A percentile compares a stretch with the other conserved stretches of the same genome.
phyloP scores from a whole-genome alignment of 2,888 invertebrate species.

The Calameuta filiformis region DNA sequence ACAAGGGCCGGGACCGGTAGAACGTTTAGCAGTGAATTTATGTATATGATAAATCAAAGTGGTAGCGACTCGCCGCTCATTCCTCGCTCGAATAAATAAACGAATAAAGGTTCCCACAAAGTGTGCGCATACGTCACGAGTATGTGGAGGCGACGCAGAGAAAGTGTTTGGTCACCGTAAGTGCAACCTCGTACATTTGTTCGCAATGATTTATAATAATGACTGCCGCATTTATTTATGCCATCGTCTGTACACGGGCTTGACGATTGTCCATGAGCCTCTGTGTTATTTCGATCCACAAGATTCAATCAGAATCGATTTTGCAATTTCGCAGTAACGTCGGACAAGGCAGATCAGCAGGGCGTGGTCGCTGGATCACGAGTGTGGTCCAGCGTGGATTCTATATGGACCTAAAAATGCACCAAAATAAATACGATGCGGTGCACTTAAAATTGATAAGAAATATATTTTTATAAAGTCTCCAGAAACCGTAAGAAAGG shows the following conservation, averaged over 20 bases:
- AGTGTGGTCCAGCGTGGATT: neutral
- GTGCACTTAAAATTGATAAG: too few species aligned
- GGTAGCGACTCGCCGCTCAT: neutral
- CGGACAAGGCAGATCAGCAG: neutral
- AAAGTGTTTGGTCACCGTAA: neutral
- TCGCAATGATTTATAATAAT: neutral
- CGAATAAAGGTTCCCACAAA: neutral
- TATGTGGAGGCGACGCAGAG: neutral
- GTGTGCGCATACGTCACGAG: neutral
- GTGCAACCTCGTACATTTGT: neutral
- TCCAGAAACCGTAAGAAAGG: too few species aligned
- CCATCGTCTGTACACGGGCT: neutral
- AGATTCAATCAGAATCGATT: neutral
- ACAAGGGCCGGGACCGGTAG: neutral
- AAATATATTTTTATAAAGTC: too few species aligned
- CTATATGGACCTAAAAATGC: neutral
- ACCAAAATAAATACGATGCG: neutral
- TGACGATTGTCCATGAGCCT: neutral
- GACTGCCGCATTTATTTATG: neutral
- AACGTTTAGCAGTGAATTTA: neutral
- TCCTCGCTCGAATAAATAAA: neutral
- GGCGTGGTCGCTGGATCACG: neutral
- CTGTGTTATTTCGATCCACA: neutral
- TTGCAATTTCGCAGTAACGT: neutral
- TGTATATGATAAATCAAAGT: neutral